phyloP scores from a whole-genome alignment of 2,888 invertebrate genomes.

The Drosophila parthenogenetica region DNA sequence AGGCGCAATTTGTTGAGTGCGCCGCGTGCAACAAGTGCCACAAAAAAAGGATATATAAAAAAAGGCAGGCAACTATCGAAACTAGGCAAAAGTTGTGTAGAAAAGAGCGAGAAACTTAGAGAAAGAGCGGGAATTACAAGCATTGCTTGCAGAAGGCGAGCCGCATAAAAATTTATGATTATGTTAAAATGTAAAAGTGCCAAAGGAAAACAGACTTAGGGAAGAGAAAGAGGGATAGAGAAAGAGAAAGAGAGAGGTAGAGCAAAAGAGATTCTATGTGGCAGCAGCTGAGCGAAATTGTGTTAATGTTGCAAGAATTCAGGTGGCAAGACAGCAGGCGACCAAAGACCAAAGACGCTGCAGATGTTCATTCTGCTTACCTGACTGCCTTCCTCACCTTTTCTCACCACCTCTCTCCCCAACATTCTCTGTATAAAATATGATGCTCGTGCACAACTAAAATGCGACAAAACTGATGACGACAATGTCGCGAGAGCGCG shows the following conservation, averaged over 20 bases:
- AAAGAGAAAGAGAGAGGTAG: not conserved
- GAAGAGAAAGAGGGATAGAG: constrained; percentile 6
- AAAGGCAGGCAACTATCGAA: constrained; percentile 65
- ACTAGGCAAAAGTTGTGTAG: constrained; percentile 48
- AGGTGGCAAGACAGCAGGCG: constrained; percentile 23
- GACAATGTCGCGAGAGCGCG: constrained; percentile 51
- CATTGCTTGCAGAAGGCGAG: constrained; percentile 73
- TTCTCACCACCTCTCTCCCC: not conserved
- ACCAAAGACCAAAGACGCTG: constrained; percentile 25
- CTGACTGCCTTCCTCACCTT: constrained; percentile 25
- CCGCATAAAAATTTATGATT: constrained; percentile 81
- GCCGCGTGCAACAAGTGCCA: constrained; percentile 64
- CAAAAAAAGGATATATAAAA: constrained; percentile 17
- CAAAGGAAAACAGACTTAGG: constrained; percentile 33
- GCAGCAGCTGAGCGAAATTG: constrained; percentile 76
- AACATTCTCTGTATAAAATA: constrained; percentile 48
- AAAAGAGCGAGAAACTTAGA: not conserved
- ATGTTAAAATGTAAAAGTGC: constrained; percentile 80
- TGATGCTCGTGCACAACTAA: constrained; percentile 62
- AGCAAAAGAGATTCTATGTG: not conserved
- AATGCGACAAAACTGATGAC: constrained; percentile 76
- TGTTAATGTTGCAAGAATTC: constrained; percentile 68
- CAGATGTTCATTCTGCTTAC: constrained; percentile 21
- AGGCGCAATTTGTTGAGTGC: constrained; percentile 70
- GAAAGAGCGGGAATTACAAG: constrained; percentile 19